phyloP scores from a whole-genome alignment of 2,113 vertebrate genomes.

The Okapia johnstoni region DNA sequence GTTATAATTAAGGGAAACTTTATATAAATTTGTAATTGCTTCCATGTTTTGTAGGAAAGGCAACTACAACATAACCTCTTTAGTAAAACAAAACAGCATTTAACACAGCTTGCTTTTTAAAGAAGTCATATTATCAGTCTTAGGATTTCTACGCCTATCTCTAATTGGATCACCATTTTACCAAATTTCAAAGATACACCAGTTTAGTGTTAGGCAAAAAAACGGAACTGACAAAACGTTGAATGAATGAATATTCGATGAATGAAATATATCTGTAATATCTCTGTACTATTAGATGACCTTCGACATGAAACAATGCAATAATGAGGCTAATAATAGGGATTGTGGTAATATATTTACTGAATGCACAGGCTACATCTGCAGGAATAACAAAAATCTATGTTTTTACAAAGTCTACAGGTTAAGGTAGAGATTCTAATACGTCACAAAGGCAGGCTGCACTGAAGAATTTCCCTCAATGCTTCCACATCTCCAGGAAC shows the following conservation, averaged over 20 bases:
- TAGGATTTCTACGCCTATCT: background rate
- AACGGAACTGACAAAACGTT: constrained; percentile 39
- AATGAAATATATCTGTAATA: constrained; percentile 64
- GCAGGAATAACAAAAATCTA: background rate
- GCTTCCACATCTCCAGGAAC: too few relatives aligned
- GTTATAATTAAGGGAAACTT: background rate
- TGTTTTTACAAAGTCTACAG: background rate
- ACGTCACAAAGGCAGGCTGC: too few relatives aligned
- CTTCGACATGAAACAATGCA: constrained; percentile 59
- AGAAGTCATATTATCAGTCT: background rate
- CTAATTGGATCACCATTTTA: constrained; percentile 3
- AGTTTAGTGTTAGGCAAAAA: background rate
- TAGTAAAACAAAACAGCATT: background rate
- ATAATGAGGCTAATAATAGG: constrained; percentile 7
- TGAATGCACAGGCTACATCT: background rate
- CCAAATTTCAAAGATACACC: constrained; percentile 35
- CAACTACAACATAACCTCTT: background rate
- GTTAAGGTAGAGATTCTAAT: background rate
- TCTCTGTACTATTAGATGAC: constrained; percentile 53
- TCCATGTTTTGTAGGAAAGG: background rate
- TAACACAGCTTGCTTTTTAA: background rate
- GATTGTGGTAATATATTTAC: constrained; percentile 19
- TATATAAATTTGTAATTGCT: background rate
- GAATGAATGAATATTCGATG: constrained; percentile 56
- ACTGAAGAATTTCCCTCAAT: fast-evolving